A percentile compares a stretch with the other conserved stretches of the same genome.
These are phyloP conservation scores for Schizaphis graminum DNA, from an alignment of 2,888 invertebrate genomes.

Conservation along the genomic window DNA sequence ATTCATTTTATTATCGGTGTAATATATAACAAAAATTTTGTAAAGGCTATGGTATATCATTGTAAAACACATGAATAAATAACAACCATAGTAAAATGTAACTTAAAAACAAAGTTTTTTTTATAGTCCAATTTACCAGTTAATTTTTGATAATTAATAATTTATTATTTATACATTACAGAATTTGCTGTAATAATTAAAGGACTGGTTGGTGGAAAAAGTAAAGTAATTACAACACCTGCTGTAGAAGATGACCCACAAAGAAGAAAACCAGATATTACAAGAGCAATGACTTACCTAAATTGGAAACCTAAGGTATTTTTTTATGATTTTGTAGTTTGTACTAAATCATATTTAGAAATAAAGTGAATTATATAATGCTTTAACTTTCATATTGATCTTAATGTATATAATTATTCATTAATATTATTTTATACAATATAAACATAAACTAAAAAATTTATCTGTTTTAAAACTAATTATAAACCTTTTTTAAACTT, in stretches of 20 bases:
- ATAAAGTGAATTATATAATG: not conserved
- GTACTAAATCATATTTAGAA: not conserved
- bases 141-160: not conserved
- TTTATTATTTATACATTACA: constrained; percentile 71
- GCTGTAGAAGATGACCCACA: constrained; percentile 98
- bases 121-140: not conserved
- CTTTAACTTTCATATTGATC: not conserved
- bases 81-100: not conserved
- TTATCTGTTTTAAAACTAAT: not conserved
- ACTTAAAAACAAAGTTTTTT: not conserved
- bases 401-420: not conserved
- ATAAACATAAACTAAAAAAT: not conserved
- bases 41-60: not conserved
- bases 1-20: too few species aligned
- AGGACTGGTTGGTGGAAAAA: constrained; percentile 86
- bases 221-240: constrained; percentile 84
- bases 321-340: not conserved
- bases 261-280: constrained; percentile 92
- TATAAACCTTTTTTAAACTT: not conserved
- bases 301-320: constrained; percentile 92
- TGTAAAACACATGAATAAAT: not conserved
- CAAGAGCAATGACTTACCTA: constrained; percentile 85
- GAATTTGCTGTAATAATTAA: constrained; percentile 91
- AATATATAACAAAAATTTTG: too few species aligned
- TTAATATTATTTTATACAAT: not conserved